Evolutionary conservation across 2,888 invertebrate species (phyloP), one percentile per base, ranked within the genome.

Genomic region (Monoplex corrugatus): DNA sequence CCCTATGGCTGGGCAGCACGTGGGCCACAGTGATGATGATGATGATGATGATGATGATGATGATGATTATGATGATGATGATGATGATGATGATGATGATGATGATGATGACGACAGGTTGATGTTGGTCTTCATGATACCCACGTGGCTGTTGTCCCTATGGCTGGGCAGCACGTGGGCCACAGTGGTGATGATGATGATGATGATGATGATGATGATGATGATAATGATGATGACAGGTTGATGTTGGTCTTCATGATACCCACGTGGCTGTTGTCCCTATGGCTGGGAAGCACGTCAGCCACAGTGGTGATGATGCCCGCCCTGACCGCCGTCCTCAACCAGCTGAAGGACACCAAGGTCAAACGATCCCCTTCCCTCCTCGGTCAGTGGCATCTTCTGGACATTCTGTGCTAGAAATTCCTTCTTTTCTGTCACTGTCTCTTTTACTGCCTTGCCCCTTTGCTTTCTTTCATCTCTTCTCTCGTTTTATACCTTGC

Each of bases 171-270:
- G 57, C 57, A 84, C 84, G 10, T 84, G 50, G 10, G 35, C 72
- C 38, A 72, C 86, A 0, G 40, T 63, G 38, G 32, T 75, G 86
- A 72, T 86, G 86, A 43, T 72, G 68, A 8, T 28, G n/a, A n/a
- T n/a, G 72, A 72, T 35, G 72, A 72, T 35, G 35, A 72, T 72
- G 72, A 72, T 72, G n/a, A n/a, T n/a, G 72, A 72, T 35, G 72
- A 72, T 35, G 35, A 72, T 72, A 35, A 72, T 72, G 72, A 35
- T 72, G 75, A 38, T 75, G 38, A 43, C 87, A 87, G 87, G 87
- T 40, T 87, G 87, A 87, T 87, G 87, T 80, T 87, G 57, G 80
- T 50, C 0, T 38, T 80, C 40, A 87, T 87, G 87, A 38, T 35
- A 40, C 80, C 78, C 35, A 80, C 87, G 50, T 87, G 87, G 87